Conservation (phyloP, 1,140 invertebrate genomes). For the Microplitis demolitor region DNA sequence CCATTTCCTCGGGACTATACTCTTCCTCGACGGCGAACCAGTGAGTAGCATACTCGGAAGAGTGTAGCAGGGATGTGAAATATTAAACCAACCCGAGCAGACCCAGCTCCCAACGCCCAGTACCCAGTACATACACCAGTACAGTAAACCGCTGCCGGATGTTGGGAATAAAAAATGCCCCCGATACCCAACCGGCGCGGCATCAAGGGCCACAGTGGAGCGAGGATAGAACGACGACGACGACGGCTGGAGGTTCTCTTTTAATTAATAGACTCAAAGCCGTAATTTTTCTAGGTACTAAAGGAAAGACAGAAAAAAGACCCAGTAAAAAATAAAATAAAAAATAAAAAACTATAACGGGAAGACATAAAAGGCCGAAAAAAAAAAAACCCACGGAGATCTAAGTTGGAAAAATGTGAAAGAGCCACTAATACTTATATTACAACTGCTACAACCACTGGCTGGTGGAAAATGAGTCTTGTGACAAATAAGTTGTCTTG, state of each 20-base stretch:
- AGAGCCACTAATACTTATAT: too few species aligned
- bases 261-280: conserved; percentile 16
- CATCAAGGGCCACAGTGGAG: not conserved
- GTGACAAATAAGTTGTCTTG: too few species aligned
- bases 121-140: not conserved
- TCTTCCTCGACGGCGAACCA: not conserved
- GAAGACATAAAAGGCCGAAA: too few species aligned
- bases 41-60: conserved; percentile 1
- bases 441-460: too few species aligned
- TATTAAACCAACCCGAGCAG: conserved; percentile 7
- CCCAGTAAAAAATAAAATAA: too few species aligned
- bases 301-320: too few species aligned
- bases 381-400: too few species aligned
- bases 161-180: conserved; percentile 22
- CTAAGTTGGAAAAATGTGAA: too few species aligned
- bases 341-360: too few species aligned
- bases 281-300: not conserved
- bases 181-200: conserved; percentile 1
- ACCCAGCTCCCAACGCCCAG: too few species aligned
- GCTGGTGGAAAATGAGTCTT: too few species aligned
- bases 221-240: too few species aligned
- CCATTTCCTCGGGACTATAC: conserved; percentile 16
- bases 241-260: conserved; percentile 17
- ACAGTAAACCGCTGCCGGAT: conserved; percentile 13
- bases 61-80: conserved; percentile 10